A percentile compares a stretch with the other conserved stretches of the same genome.
phyloP scores from a whole-genome alignment of 1,140 invertebrate genomes.

The Bicyclus anynana region DNA sequence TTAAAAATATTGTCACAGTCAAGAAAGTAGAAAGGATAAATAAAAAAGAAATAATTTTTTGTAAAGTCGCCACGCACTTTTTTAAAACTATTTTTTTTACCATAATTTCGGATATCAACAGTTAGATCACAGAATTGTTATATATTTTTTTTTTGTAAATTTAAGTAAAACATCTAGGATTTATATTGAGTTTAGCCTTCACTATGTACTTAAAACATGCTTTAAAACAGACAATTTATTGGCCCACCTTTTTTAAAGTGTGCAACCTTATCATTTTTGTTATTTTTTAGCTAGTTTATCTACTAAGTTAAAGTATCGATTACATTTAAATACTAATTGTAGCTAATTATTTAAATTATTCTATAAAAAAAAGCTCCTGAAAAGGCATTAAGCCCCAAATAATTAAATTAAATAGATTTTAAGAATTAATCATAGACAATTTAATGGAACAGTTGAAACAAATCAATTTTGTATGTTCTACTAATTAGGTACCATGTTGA shows the following conservation, averaged over 20 bases:
- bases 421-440: too few species aligned
- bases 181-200: background rate
- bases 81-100: background rate
- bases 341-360: too few species aligned
- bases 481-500: too few species aligned
- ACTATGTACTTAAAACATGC: background rate
- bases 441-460: too few species aligned
- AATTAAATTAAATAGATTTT: too few species aligned
- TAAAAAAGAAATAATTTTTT: background rate
- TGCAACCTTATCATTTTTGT: background rate
- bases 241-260: background rate
- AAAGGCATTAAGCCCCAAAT: too few species aligned
- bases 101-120: constrained; percentile 14
- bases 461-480: too few species aligned
- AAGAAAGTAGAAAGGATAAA: background rate
- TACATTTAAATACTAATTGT: background rate
- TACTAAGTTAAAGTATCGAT: background rate
- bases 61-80: constrained; percentile 7
- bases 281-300: background rate
- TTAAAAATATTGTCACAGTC: background rate
- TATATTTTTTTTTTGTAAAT: constrained; percentile 1
- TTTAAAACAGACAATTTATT: background rate
- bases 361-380: too few species aligned
- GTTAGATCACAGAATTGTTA: constrained; percentile 15
- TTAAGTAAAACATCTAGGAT: background rate